A percentile compares a stretch with the other conserved stretches of the same genome.
phyloP scores from a whole-genome alignment of 2,797 vertebrate genomes.

The Leuciscus waleckii region DNA sequence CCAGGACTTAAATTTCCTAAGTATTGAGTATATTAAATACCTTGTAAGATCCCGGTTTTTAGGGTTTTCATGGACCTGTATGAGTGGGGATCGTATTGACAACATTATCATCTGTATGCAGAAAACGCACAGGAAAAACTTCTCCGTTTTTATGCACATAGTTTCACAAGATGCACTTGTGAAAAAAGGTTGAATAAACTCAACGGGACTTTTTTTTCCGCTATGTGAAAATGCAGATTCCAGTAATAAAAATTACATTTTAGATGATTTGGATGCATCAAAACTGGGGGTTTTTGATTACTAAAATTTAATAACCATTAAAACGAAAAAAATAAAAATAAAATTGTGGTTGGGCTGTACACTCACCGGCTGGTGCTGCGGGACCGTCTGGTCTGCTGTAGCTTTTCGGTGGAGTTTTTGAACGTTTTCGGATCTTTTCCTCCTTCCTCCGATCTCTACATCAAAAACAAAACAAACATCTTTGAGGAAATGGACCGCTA shows the following conservation, averaged over 20 bases:
- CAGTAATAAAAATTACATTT: too few species aligned
- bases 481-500: neutral
- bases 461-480: neutral
- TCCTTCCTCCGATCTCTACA: conserved; percentile 95
- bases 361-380: conserved; percentile 91
- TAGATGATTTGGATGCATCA: too few species aligned
- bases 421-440: conserved; percentile 95
- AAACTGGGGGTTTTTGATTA: neutral
- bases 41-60: neutral
- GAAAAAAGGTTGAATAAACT: too few species aligned
- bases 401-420: conserved; percentile 98
- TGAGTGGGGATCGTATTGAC: neutral
- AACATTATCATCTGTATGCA: neutral
- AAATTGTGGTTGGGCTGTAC: neutral
- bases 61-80: neutral
- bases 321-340: neutral
- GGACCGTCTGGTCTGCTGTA: conserved; percentile 95
- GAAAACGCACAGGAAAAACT: neutral
- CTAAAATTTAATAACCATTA: neutral
- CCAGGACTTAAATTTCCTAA: too few species aligned
- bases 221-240: too few species aligned
- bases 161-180: too few species aligned
- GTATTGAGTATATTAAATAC: too few species aligned
- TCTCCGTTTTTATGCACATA: too few species aligned
- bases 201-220: too few species aligned